These are phyloP conservation scores for Opisthocomus hoazin DNA, from an alignment of 2,113 vertebrate genomes.

Conservation along the genomic window DNA sequence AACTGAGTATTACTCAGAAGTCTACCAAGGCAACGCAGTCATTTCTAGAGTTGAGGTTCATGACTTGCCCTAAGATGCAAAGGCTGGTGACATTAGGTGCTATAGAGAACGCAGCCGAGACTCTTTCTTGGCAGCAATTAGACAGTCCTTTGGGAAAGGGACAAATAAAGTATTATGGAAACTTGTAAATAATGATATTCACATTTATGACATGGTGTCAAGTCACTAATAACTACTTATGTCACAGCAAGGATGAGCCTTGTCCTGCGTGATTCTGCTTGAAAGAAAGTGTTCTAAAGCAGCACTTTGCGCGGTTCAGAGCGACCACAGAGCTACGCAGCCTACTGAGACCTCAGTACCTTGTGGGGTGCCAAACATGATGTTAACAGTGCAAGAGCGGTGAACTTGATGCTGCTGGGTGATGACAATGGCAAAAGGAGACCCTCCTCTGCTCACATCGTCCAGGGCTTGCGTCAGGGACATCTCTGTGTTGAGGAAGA, in stretches of 20 bases:
- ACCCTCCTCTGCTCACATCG: conserved; percentile 91
- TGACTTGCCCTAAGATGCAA: not conserved
- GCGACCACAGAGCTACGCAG: not conserved
- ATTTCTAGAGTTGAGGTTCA: not conserved
- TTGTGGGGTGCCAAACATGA: conserved; percentile 96
- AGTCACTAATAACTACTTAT: not conserved
- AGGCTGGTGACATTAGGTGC: not conserved
- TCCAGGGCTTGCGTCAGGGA: conserved; percentile 94
- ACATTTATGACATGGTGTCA: not conserved
- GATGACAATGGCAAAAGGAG: conserved; percentile 97
- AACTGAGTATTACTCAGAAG: not conserved
- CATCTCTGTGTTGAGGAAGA: conserved; percentile 98
- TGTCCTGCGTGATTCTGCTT: not conserved
- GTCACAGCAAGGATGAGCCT: not conserved
- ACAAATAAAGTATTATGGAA: not conserved
- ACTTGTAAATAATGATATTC: not conserved
- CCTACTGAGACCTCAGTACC: conserved; percentile 70
- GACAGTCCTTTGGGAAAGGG: not conserved
- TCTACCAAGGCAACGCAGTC: not conserved
- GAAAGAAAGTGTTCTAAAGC: not conserved
- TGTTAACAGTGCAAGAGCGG: conserved; percentile 97
- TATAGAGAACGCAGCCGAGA: not conserved
- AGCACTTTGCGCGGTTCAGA: not conserved
- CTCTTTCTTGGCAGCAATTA: not conserved
- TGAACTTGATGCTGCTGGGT: conserved; percentile 98